Percentiles rank a stretch among this genome's conserved stretches.
Evolutionary conservation across 2,797 vertebrate genomes (phyloP).

Genomic region (Amphiprion clarkii): DNA sequence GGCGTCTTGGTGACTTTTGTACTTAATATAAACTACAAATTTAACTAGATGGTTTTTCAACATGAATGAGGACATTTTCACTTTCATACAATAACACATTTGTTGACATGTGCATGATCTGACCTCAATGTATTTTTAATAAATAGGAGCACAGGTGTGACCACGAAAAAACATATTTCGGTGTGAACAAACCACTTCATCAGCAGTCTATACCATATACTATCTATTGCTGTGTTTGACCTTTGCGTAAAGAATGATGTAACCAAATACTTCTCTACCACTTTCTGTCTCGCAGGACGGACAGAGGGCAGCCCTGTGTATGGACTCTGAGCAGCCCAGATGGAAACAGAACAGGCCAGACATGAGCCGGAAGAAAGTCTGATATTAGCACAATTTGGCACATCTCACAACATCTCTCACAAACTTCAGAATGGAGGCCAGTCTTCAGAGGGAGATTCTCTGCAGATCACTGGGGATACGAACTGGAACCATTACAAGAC

Average conservation of each 20-base stretch:
- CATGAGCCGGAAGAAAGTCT: conserved; percentile 96
- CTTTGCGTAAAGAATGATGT: neutral
- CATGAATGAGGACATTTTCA: neutral
- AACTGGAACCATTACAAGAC: conserved; percentile 87
- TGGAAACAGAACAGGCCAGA: conserved; percentile 96
- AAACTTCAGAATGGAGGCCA: conserved; percentile 93
- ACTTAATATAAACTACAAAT: neutral
- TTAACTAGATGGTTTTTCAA: neutral
- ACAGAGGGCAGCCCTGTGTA: conserved; percentile 94
- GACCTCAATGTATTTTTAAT: neutral
- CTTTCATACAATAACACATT: neutral
- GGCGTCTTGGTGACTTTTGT: neutral
- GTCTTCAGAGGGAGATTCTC: conserved; percentile 81
- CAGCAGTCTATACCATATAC: neutral
- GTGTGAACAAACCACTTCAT: neutral
- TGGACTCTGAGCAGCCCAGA: conserved; percentile 98
- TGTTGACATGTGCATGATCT: neutral
- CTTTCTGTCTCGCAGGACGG: conserved; percentile 85
- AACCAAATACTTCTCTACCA: conserved; percentile 22
- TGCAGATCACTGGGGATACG: conserved; percentile 88
- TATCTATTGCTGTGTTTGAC: neutral
- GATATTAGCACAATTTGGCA: conserved; percentile 89
- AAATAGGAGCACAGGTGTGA: neutral
- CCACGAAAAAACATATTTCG: neutral
- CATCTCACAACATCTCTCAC: conserved; percentile 81